Percentiles rank a stretch among this genome's conserved stretches.
phyloP scores from a whole-genome alignment of 2,888 invertebrate species.

The Heliconius aoede region DNA sequence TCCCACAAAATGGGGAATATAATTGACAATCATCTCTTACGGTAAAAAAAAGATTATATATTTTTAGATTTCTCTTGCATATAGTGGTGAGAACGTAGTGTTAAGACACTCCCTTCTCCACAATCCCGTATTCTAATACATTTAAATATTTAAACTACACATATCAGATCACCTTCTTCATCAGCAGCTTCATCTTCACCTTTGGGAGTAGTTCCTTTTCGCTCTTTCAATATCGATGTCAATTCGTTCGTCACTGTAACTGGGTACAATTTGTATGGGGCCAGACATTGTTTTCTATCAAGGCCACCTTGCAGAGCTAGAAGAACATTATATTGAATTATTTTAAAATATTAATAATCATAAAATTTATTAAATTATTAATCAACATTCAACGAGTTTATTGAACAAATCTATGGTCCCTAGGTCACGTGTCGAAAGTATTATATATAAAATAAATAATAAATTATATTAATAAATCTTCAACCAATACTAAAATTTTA shows the following conservation, averaged over 20 bases:
- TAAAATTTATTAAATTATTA: too few species aligned
- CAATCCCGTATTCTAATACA: background rate
- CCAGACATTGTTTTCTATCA: constrained; percentile 67
- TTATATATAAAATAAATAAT: too few species aligned
- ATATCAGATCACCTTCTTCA: constrained; percentile 56
- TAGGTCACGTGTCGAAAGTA: too few species aligned
- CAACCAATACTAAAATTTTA: too few species aligned
- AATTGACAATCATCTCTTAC: too few species aligned
- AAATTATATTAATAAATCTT: too few species aligned
- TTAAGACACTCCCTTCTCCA: background rate
- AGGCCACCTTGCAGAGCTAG: constrained; percentile 68
- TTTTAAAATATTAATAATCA: too few species aligned
- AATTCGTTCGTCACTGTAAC: constrained; percentile 72
- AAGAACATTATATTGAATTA: background rate
- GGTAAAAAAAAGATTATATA: too few species aligned
- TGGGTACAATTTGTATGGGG: constrained; percentile 74
- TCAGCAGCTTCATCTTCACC: constrained; percentile 56
- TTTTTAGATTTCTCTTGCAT: background rate
- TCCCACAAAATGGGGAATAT: too few species aligned
- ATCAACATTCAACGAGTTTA: too few species aligned
- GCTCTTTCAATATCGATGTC: constrained; percentile 67
- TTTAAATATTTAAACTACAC: background rate
- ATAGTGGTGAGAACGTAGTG: background rate
- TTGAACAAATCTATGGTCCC: too few species aligned
- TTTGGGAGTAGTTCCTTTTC: constrained; percentile 45